Base-by-base conservation (phyloP, 1,140 invertebrate species). In the Drosophila ananassae region DNA sequence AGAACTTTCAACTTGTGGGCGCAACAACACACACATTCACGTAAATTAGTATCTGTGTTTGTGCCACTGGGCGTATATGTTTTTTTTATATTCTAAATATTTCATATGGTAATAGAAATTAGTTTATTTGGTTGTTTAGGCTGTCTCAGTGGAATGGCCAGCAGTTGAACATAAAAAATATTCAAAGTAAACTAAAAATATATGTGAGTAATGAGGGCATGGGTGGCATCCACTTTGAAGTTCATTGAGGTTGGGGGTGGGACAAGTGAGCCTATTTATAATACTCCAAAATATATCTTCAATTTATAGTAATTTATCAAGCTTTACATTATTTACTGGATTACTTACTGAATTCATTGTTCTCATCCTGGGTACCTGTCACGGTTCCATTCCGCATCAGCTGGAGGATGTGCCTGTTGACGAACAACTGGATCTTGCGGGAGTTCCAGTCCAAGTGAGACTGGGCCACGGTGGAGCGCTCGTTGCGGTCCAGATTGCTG, bases 331-430 rank as follows among this genome's bases (percentile, higher is more conserved):
- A 48, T 39, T 34, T 24, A 17, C 3, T 13, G 39, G 13, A 12
- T 12, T 91, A 96, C 96, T 96, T 91, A 97, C 96, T 96, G 94
- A 96, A 96, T 92, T 95, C 94, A 91, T 95, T 96, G 78, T 93
- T 93, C 91, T 95, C 94, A 87, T 96, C 94, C 81, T 93, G 93
- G 85, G 95, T 96, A 56, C 96, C 95, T 92, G 96, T 96, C 90
- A 97, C 95, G 67, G 95, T 95, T 81, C 96, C 96, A 92, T 96
- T 95, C 47, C 95, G 95, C 91, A 96, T 89, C 56, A 97, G 93
- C 92, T 96, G 96, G 67, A 97, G 93, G 90, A 95, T 95, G 63
- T 94, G 93, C 92, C 96, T 96, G 92, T 95, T 96, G 90, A 97
- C 94, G 92, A 95, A 96, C 93, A 97, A 94, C 92, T 95, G 95